A percentile compares a stretch with the other conserved stretches of the same genome.
phyloP scores from a whole-genome alignment of 1,140 invertebrate genomes.

The Copidosoma floridanum region DNA sequence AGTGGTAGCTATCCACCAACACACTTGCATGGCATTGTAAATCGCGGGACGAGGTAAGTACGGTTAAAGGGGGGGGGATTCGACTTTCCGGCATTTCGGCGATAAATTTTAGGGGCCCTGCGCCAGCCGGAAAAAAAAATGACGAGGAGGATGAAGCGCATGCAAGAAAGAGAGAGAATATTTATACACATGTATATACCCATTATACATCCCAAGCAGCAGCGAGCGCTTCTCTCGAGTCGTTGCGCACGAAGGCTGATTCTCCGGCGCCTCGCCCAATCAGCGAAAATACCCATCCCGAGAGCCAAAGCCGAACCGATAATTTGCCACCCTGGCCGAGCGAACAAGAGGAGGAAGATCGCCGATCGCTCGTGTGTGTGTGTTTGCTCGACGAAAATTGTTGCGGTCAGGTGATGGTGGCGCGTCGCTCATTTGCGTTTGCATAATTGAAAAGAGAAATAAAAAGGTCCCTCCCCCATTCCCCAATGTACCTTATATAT shows the following conservation, averaged over 20 bases:
- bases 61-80: background rate
- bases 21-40: no score
- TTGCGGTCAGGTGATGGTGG: constrained; percentile 13
- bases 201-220: background rate
- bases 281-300: constrained; percentile 11
- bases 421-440: constrained; percentile 20
- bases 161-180: background rate
- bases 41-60: background rate
- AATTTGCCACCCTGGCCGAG: background rate
- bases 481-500: no score
- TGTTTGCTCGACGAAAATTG: no score
- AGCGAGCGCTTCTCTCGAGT: background rate
- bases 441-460: constrained; percentile 29
- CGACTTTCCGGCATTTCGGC: constrained; percentile 20
- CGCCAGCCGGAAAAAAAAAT: background rate
- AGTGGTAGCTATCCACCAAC: no score
- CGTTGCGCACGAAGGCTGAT: constrained; percentile 8
- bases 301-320: constrained; percentile 1
- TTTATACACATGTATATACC: no score
- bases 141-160: background rate
- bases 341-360: constrained; percentile 16
- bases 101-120: constrained; percentile 18
- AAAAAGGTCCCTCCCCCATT: no score
- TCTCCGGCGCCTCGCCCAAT: constrained; percentile 18
- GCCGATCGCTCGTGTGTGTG: background rate